Evolutionary conservation across 2,888 invertebrate genomes (phyloP).

Genomic region (Agonopterix alstromeriana): DNA sequence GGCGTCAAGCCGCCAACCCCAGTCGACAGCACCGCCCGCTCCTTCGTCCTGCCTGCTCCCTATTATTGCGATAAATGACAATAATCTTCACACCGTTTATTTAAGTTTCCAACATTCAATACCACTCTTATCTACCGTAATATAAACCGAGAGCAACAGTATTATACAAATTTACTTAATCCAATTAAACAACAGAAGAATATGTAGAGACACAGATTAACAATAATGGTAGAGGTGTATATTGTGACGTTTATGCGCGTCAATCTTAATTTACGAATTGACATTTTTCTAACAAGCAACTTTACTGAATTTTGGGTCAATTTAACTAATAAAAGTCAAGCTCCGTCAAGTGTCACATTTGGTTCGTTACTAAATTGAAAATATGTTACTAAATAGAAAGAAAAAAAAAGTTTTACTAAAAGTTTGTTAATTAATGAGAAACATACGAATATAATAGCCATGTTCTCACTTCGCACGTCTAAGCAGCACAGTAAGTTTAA

Average conservation of each 20-base stretch:
- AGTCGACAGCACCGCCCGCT: background rate
- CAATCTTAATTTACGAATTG: slow-evolving; percentile 5
- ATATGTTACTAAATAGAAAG: no score
- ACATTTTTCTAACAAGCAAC: slow-evolving; percentile 17
- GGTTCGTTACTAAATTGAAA: slow-evolving; percentile 22
- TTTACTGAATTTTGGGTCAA: slow-evolving; percentile 30
- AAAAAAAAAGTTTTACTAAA: no score
- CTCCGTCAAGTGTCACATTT: slow-evolving; percentile 32
- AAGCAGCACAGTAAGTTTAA: slow-evolving; percentile 1
- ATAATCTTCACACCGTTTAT: slow-evolving; percentile 9
- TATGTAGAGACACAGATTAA: no score
- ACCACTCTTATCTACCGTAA: no score
- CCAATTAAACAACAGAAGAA: background rate
- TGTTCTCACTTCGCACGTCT: slow-evolving; percentile 1
- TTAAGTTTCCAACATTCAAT: no score
- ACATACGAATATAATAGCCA: background rate
- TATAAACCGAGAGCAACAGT: no score
- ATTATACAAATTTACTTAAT: background rate
- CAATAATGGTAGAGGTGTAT: no score
- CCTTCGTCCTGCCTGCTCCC: slow-evolving; percentile 5
- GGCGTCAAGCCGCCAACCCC: slow-evolving; percentile 13
- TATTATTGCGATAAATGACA: slow-evolving; percentile 6
- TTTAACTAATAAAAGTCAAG: slow-evolving; percentile 29
- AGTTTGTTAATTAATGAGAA: no score
- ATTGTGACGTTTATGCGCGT: slow-evolving; percentile 12